Evolutionary conservation across 2,797 vertebrate species (phyloP).

Genomic region (Graptemys geographica): DNA sequence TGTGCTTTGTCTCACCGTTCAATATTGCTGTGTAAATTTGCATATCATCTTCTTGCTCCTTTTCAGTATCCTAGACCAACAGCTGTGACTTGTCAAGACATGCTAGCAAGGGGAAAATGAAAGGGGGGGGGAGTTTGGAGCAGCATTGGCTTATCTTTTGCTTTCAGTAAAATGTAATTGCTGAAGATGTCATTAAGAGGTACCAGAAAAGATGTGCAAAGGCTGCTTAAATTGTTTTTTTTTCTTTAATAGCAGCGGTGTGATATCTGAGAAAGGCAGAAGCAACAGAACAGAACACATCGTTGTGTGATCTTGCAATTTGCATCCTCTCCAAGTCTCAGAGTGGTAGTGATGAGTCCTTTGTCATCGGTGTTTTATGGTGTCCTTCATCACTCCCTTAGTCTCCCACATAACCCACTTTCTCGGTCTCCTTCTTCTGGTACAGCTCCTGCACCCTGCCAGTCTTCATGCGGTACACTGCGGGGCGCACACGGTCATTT

Average conservation of each 20-base stretch:
- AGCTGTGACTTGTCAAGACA: slow-evolving; percentile 77
- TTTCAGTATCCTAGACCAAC: slow-evolving; percentile 70
- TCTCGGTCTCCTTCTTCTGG: accelerated
- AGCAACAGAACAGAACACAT: not conserved
- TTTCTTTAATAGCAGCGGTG: not conserved
- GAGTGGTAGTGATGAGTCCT: not conserved
- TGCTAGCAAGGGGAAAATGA: slow-evolving; percentile 68
- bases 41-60: slow-evolving; percentile 72
- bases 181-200: slow-evolving; percentile 67
- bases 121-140: slow-evolving; percentile 68
- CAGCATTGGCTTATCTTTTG: slow-evolving; percentile 61
- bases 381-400: not conserved
- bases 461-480: accelerated
- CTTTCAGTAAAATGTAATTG: slow-evolving; percentile 73
- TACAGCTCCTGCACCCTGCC: accelerated
- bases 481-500: not conserved
- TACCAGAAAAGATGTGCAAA: slow-evolving; percentile 61
- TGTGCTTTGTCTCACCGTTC: slow-evolving; percentile 49
- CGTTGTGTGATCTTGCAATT: accelerated
- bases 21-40: slow-evolving; percentile 55
- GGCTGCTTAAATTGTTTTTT: slow-evolving; percentile 44
- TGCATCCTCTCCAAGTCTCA: not conserved
- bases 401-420: not conserved
- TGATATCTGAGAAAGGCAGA: slow-evolving; percentile 47
- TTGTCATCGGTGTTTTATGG: not conserved